A percentile compares a stretch with the other conserved stretches of the same genome.
phyloP scores from a whole-genome alignment of 2,888 invertebrate species.

The Machimus atricapillus region DNA sequence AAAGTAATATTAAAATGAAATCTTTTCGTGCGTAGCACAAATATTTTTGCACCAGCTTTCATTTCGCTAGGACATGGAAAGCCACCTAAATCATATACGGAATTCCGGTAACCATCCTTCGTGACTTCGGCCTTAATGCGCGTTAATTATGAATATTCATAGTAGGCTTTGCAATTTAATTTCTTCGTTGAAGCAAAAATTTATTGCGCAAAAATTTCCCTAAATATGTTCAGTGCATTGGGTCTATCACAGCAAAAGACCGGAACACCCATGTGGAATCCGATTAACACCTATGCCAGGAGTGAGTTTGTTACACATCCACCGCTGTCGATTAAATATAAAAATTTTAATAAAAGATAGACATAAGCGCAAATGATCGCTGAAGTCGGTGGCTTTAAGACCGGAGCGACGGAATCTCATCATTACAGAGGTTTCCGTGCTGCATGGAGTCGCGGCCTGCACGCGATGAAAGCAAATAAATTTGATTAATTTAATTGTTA shows the following conservation, averaged over 20 bases:
- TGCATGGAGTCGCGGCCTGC: conserved; percentile 25
- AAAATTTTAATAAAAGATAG: background rate
- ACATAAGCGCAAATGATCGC: background rate
- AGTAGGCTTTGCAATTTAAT: background rate
- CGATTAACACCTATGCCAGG: background rate
- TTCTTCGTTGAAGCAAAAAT: background rate
- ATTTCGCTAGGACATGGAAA: background rate
- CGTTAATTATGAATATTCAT: background rate
- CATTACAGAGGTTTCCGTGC: background rate
- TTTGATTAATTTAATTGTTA: conserved; percentile 41
- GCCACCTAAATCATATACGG: background rate
- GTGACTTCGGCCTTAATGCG: background rate
- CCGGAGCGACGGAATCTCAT: background rate
- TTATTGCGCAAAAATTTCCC: background rate
- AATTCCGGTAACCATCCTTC: background rate
- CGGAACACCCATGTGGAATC: background rate
- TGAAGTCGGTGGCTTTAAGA: background rate
- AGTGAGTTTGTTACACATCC: background rate
- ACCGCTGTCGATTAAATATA: background rate
- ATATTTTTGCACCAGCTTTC: background rate
- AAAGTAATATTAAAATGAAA: background rate
- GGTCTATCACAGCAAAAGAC: background rate
- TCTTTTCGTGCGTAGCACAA: background rate
- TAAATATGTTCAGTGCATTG: background rate
- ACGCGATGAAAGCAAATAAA: conserved; percentile 47